Percentiles rank a stretch among this genome's conserved stretches.
phyloP scores from a whole-genome alignment of 2,888 invertebrate genomes.

The Drosophila austrosaltans region DNA sequence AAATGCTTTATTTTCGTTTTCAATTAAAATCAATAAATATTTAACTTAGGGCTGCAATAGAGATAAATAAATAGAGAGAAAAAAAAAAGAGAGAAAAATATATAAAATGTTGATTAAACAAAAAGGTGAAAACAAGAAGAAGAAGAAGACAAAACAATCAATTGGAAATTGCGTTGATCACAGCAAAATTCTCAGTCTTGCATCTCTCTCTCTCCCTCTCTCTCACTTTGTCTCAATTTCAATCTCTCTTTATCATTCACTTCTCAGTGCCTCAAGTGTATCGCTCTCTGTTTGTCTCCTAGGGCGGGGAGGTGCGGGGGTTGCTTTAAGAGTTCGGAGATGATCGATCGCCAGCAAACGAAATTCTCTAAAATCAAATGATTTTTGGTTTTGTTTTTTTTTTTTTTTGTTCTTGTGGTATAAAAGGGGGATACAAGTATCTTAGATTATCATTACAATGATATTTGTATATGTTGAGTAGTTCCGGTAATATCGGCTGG shows the following conservation, averaged over 20 bases:
- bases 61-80: slow-evolving; percentile 33
- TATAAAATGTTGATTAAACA: slow-evolving; percentile 21
- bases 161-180: slow-evolving; percentile 27
- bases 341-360: slow-evolving; percentile 18
- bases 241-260: too few species aligned
- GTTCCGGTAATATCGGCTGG: neutral
- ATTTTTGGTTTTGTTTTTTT: neutral
- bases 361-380: slow-evolving; percentile 32
- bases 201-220: slow-evolving; percentile 27
- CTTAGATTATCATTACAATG: neutral
- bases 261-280: slow-evolving; percentile 22
- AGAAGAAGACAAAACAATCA: slow-evolving; percentile 16
- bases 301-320: neutral
- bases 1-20: slow-evolving; percentile 21
- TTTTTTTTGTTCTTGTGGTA: neutral
- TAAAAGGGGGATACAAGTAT: neutral
- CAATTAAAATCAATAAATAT: slow-evolving; percentile 32
- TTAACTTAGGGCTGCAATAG: slow-evolving; percentile 51
- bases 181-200: slow-evolving; percentile 35
- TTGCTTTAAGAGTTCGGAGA: neutral
- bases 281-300: too few species aligned
- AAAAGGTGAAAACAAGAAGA: slow-evolving; percentile 20
- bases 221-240: slow-evolving; percentile 9
- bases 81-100: slow-evolving; percentile 31
- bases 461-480: neutral